phyloP scores from a whole-genome alignment of 2,888 invertebrate genomes.

The Tetramorium bicarinatum region DNA sequence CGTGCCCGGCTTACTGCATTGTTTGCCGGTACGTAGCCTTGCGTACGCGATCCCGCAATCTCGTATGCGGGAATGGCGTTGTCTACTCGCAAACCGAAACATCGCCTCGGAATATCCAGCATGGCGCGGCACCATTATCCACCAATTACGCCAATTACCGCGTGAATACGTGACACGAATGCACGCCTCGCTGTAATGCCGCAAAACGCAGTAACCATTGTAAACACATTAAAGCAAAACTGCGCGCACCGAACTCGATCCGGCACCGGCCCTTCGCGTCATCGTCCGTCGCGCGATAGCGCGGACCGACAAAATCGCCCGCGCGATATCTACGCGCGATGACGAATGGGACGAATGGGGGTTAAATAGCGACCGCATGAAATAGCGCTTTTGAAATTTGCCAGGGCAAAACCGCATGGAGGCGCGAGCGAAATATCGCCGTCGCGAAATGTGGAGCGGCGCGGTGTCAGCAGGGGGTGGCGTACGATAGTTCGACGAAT shows the following conservation, averaged over 20 bases:
- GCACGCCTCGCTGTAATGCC: constrained; percentile 33
- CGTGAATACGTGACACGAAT: constrained; percentile 55
- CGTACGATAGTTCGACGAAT: constrained; percentile 49
- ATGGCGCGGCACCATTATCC: constrained; percentile 49
- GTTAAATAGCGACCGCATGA: constrained; percentile 47
- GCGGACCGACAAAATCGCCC: constrained; percentile 31
- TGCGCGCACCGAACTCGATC: constrained; percentile 18
- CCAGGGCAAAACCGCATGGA: constrained; percentile 43
- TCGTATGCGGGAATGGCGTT: constrained; percentile 10
- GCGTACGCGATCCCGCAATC: background rate
- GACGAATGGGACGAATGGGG: constrained; percentile 51
- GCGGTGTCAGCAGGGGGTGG: constrained; percentile 40
- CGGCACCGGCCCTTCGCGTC: background rate
- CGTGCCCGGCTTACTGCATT: constrained; percentile 12
- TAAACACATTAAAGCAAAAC: constrained; percentile 56
- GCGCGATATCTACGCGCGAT: constrained; percentile 29
- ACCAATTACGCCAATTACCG: constrained; percentile 55
- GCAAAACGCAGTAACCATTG: constrained; percentile 52
- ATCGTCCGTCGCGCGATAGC: constrained; percentile 19
- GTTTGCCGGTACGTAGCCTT: constrained; percentile 31
- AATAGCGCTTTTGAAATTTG: constrained; percentile 52
- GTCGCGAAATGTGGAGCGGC: constrained; percentile 40
- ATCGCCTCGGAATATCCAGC: constrained; percentile 52
- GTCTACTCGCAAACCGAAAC: constrained; percentile 54
- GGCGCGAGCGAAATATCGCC: constrained; percentile 18